Conservation (phyloP, 2,888 invertebrate species). For the Crepidodera aurea region DNA sequence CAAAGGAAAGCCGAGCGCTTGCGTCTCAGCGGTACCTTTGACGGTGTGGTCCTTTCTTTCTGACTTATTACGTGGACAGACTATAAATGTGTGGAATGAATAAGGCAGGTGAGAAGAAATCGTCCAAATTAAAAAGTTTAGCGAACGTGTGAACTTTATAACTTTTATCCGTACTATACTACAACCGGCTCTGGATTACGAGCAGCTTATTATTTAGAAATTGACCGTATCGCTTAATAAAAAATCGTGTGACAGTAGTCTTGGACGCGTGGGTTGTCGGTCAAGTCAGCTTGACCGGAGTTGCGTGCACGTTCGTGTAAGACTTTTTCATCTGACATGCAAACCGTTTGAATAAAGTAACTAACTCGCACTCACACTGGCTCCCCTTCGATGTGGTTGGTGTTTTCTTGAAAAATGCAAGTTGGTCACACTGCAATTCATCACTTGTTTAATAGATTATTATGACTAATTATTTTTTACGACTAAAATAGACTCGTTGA, state of each 20-base stretch:
- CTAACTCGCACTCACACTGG: conserved; percentile 11
- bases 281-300: conserved; percentile 50
- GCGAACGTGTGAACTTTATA: too few relatives aligned
- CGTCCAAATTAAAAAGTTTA: too few relatives aligned
- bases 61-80: too few relatives aligned
- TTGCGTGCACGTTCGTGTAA: conserved; percentile 50
- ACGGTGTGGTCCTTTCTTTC: too few relatives aligned
- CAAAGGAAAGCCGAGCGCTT: too few relatives aligned
- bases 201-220: conserved; percentile 49
- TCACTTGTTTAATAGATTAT: conserved; percentile 1
- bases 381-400: neutral
- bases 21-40: too few relatives aligned
- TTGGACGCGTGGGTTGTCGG: conserved; percentile 52
- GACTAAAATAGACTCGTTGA: too few relatives aligned
- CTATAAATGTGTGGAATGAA: too few relatives aligned
- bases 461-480: neutral
- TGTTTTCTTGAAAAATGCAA: conserved; percentile 13
- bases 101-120: too few relatives aligned
- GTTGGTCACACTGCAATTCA: conserved; percentile 10
- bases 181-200: neutral
- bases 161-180: too few relatives aligned
- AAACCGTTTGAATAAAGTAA: conserved; percentile 35
- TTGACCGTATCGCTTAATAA: conserved; percentile 51
- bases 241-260: conserved; percentile 54
- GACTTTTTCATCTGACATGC: conserved; percentile 48